Base-by-base conservation (phyloP, 1,140 invertebrate genomes). In the Sminthurides bifidus region DNA sequence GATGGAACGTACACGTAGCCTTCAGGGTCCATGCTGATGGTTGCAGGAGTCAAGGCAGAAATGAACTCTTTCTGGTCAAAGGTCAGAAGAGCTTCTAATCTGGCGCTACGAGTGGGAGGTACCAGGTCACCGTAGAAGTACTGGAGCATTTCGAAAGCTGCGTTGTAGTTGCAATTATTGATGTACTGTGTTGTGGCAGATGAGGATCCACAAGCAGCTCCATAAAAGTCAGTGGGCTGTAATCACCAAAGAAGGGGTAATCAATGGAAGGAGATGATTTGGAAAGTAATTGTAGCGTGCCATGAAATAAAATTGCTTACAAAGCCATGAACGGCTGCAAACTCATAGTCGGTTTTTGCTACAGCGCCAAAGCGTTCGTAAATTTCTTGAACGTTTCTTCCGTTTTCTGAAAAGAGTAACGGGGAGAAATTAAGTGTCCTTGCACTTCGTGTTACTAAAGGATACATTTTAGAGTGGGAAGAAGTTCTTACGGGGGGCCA, bases 181-280 rank as follows among this genome's bases (percentile, higher is more conserved):
- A 72, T 40, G 58, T 65, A 72, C 15, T 50, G 44, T 27, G 27
- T 41, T 17, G 17, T 27, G 1, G 53, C 55, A 24, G 50, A 52
- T 15, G 46, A 27, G 19, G 44, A 48, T 14, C 51, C 40, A 59
- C 71, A 72, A 27, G 53, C 15, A 4, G 67, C 67, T 8, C 71
- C 71, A 58, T 70, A 70, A 56, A 66, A 65, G 10, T 64, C 59
- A 2, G 69, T 71, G 8, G 68, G 66, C 70, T 72, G 54, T 35
- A 59, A 57, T 48, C 45, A 17, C 17, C 19, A 12, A 41, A 17
- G 38, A 23, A 56, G 8, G 30, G 54, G 26, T 15, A 21, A 19
- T 29, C 33, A 24, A 38, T 52, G 12, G 31, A 44, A 52, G 29
- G 4, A 43, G 41, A 26, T 19, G 26, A 33, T 51, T 27, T 33